Base-by-base conservation (phyloP, 2,888 invertebrate genomes). In the Eulithis testata region DNA sequence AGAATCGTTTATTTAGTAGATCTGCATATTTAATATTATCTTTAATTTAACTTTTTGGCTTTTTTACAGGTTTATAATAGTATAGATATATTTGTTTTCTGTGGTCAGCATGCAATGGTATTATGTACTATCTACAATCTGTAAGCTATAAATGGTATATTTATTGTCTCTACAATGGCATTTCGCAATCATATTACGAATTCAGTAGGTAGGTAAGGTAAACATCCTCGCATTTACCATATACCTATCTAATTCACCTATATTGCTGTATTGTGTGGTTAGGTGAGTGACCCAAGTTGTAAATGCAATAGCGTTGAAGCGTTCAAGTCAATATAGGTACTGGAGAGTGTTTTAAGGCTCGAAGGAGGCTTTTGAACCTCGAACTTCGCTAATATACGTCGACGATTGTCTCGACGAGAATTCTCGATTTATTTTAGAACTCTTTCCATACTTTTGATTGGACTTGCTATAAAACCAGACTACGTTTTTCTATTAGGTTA, bases 351-450 rank as follows among this genome's bases (percentile, higher is more conserved):
- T 73, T 65, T 57, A 69, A 70, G 53, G 63, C n/a, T 60, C 40
- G 40, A 40, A 40, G 8, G 9, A 40, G 40, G 40, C 40, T 40
- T 40, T 9, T 9, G 9, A 40, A 3, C 36, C 74, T 76, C 69
- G 71, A 81, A 81, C 79, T 78, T 74, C 68, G 76, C 76, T 82
- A 79, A 85, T 79, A 83, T 80, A 82, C 79, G 80, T 6, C 31
- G 31, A 31, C 40, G 40, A 3, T 40, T 40, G 81, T 73, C 76
- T n/a, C 44, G 11, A 44, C n/a, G 9, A 5, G n/a, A n/a, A 44
- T 11, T 21, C 21, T 21, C 21, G 21, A 21, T 21, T 2, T n/a
- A 44, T 44, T 40, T 40, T 40, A 8, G 8, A 40, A 40, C 9
- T 8, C 40, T 40, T 40, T 40, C 2, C 6, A 40, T 40, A 40